Evolutionary conservation across 2,113 vertebrate genomes (phyloP), one percentile per base, ranked within the genome.

Genomic region (Merops nubicus): DNA sequence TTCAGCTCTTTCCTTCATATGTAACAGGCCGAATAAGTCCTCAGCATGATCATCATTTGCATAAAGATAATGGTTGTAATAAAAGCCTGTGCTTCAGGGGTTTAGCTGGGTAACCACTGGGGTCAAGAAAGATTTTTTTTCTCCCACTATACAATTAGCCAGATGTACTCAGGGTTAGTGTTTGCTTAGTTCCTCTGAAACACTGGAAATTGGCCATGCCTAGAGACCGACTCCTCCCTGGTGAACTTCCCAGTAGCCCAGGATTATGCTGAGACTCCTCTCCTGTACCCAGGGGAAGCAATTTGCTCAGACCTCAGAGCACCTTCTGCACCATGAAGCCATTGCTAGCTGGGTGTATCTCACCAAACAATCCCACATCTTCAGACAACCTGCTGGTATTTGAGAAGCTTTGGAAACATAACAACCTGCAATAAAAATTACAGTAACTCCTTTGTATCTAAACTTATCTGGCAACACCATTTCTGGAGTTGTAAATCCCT

Each of bases 31-130:
- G 77, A 90, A 4, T 91, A 94, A 95, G 81, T 93, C 93, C 89
- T 93, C 95, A 89, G 91, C 84, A 54, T 81, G 89, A 85, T 87
- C 73, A 59, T 91, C 34, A 93, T 95, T 96, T 96, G 89, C 93
- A 91, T 94, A 94, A 89, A 94, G 60, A 95, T 89, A 96, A 96
- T 92, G 72, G 83, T 80, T 92, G 45, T 92, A 88, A 94, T 91
- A 94, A 95, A 93, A 93, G 51, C 80, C 77, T 78, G 22, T 83
- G 68, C 89, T 96, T 92, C 87, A 45, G 64, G 80, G 95, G 42
- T 93, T 94, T 96, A 89, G 76, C 84, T 94, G 93, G 63, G 76
- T 80, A 96, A 91, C 84, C 62, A 89, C 84, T 78, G 62, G 69
- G 69, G 87, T 93, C 92, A 95, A 51, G 57, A 76, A 85, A 85